Conservation (phyloP, 35 echinoderm and acorn worm species). For the Ophioderma brevispina region DNA sequence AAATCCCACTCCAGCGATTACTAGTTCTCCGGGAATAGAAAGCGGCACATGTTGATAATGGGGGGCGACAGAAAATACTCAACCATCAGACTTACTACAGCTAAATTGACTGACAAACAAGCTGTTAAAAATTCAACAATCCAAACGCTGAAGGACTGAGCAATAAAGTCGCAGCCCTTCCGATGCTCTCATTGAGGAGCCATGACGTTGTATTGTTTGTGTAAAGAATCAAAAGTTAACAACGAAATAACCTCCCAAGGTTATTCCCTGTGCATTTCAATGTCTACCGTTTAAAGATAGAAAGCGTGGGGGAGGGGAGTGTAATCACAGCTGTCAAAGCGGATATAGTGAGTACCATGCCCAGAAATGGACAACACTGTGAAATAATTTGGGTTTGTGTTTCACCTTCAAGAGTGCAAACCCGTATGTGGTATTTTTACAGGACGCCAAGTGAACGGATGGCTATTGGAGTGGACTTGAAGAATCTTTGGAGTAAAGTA, state of each 20-base stretch:
- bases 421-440: constrained; percentile 18
- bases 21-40: neutral
- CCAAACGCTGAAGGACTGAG: neutral
- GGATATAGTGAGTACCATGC: neutral
- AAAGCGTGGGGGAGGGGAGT: neutral
- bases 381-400: constrained; percentile 36
- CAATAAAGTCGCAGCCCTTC: neutral
- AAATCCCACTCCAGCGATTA: too few species aligned
- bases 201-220: neutral
- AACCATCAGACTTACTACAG: neutral
- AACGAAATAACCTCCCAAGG: neutral
- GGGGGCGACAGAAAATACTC: neutral
- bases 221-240: neutral
- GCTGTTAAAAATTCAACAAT: neutral
- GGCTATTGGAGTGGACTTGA: constrained; percentile 11
- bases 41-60: neutral
- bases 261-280: neutral
- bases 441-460: neutral
- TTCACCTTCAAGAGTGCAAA: constrained; percentile 19
- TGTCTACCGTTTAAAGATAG: neutral
- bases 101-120: neutral
- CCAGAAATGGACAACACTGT: constrained; percentile 13
- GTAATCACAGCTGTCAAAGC: constrained; percentile 31
- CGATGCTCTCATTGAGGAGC: neutral
- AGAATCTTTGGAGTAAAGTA: constrained; percentile 6